A percentile compares a stretch with the other conserved stretches of the same genome.
These are phyloP conservation scores for Eulemur rufifrons DNA, from an alignment of 2,113 vertebrate species.

Conservation along the genomic window DNA sequence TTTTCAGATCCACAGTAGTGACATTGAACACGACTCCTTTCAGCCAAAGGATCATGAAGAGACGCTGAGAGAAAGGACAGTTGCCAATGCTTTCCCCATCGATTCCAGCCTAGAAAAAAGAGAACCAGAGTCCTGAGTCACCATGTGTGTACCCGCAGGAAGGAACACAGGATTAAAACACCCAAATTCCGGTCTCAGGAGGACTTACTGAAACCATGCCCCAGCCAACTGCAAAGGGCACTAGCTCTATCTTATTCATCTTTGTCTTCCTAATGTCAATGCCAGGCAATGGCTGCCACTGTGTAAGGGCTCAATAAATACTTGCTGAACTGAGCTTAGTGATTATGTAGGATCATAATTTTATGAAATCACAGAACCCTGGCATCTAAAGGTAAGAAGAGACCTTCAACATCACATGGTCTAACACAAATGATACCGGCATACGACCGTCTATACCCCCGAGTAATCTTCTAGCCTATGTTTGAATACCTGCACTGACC, in stretches of 20 bases:
- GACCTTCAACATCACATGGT: neutral
- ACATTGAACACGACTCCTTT: slow-evolving; percentile 99
- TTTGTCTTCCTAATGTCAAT: neutral
- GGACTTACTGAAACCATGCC: no score
- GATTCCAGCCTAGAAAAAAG: slow-evolving; percentile 88
- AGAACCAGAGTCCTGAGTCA: slow-evolving; percentile 11
- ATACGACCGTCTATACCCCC: neutral
- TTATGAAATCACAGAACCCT: neutral
- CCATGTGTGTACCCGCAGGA: rapidly evolving
- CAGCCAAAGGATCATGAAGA: slow-evolving; percentile 99
- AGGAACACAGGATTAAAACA: rapidly evolving
- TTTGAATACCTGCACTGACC: neutral
- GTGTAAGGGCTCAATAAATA: neutral
- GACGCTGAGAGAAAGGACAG: slow-evolving; percentile 97
- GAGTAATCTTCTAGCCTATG: neutral
- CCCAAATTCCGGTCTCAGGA: neutral
- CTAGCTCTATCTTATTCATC: neutral
- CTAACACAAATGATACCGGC: neutral
- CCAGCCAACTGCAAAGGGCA: neutral
- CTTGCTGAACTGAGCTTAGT: neutral
- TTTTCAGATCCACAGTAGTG: slow-evolving; percentile 97
- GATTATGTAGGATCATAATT: neutral
- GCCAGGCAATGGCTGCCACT: neutral
- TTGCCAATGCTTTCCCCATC: slow-evolving; percentile 99
- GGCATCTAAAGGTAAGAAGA: neutral